phyloP scores from a whole-genome alignment of 2,797 vertebrate species.

The Enteromius treurensis region DNA sequence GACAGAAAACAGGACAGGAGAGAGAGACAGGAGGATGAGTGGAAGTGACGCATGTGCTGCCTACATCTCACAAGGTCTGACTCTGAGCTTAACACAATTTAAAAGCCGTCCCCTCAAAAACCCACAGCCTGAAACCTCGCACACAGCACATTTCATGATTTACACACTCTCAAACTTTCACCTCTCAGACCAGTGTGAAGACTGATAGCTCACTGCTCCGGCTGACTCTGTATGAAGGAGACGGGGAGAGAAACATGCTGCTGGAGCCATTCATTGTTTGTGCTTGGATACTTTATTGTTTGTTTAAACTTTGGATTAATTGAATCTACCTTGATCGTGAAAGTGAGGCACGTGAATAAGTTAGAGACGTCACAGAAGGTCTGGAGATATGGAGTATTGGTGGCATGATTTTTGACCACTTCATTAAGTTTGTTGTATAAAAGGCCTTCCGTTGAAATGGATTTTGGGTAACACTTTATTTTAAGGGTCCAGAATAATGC shows the following conservation, averaged over 20 bases:
- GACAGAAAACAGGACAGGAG: not conserved
- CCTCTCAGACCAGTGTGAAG: not conserved
- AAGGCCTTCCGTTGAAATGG: too few species aligned
- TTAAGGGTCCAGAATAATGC: too few species aligned
- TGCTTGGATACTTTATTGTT: not conserved
- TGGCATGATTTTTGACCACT: too few species aligned
- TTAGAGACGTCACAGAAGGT: not conserved
- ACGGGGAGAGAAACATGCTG: not conserved
- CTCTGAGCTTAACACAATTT: slow-evolving; percentile 43
- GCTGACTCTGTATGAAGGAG: not conserved
- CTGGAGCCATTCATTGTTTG: not conserved
- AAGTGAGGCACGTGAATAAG: not conserved
- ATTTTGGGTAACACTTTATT: too few species aligned
- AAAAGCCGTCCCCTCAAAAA: slow-evolving; percentile 15
- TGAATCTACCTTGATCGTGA: not conserved
- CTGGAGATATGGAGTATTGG: too few species aligned
- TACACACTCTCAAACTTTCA: slow-evolving; percentile 22
- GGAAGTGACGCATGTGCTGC: slow-evolving; percentile 29
- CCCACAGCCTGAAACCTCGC: slow-evolving; percentile 3
- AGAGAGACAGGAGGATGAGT: slow-evolving; percentile 26
- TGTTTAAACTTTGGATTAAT: not conserved
- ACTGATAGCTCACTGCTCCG: not conserved
- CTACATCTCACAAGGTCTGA: slow-evolving; percentile 29
- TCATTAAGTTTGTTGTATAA: too few species aligned
- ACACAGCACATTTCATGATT: slow-evolving; percentile 43